Evolutionary conservation across 2,888 invertebrate species (phyloP), one percentile per base, ranked within the genome.

Genomic region (Orthosia gothica): DNA sequence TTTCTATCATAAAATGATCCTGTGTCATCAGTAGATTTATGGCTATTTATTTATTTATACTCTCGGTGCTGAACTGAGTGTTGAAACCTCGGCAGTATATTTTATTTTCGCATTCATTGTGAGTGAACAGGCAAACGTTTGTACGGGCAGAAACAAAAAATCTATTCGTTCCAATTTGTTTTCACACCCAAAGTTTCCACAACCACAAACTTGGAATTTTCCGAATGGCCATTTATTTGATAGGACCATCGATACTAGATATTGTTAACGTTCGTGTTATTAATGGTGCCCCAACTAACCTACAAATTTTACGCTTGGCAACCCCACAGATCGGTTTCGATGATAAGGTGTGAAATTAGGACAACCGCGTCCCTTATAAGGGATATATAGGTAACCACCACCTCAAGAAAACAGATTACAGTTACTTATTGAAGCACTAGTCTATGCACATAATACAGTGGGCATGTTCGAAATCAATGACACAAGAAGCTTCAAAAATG

Each of bases 331-430:
- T 75, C 52, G 58, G 32, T 3, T 49, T n/a, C 16, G 16, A 65
- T 16, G 74, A 74, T 74, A 74, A 54, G 16, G 52, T 58, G 64
- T 18, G 13, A 47, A 74, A 58, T 58, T 47, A 52, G 58, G 45
- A 32, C 20, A 2, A 20, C 50, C 15, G 20, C 20, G 11, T 26
- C 50, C 26, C 26, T 18, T 16, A 11, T 40, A 40, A 18, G 3
- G 59, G 32, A 18, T 54, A 40, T 59, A 40, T 18, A 13, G 58
- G 4, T 16, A 9, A 20, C 23, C 0, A 57, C 20, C 3, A 45
- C 23, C 55, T 16, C 5, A 16, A 9, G 20, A 49, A 72, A 26
- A 23, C 18, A 4, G 15, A 72, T n/a, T n/a, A 26, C 50, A 26
- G 7, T n/a, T 20, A 64, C 40, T 40, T 40, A 40, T 40, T 40